These are phyloP conservation scores for Lota lota DNA, from an alignment of 2,113 vertebrate genomes.

Conservation along the genomic window DNA sequence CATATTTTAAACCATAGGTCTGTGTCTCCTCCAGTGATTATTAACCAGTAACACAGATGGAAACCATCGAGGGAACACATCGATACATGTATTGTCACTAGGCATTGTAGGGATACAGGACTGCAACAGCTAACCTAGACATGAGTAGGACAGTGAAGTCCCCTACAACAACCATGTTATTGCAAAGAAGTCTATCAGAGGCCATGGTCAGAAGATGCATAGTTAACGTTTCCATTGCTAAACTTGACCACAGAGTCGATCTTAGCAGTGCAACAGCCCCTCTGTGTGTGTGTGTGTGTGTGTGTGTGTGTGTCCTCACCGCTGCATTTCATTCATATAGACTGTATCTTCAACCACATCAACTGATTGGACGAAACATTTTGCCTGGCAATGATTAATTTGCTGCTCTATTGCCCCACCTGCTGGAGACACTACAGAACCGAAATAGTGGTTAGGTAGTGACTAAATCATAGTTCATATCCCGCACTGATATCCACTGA, in stretches of 20 bases:
- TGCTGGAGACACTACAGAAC: conserved; percentile 32
- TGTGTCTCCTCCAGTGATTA: background rate
- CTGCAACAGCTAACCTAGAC: background rate
- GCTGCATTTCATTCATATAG: too few relatives aligned
- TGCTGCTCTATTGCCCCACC: conserved; percentile 34
- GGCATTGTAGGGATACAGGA: background rate
- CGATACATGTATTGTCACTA: background rate
- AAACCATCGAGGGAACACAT: background rate
- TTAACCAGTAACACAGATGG: background rate
- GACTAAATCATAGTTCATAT: background rate
- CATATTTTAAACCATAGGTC: background rate
- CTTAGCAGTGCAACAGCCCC: conserved; percentile 17
- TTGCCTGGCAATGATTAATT: background rate
- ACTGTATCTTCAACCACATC: background rate
- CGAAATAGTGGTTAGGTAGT: conserved; percentile 19
- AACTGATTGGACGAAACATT: background rate
- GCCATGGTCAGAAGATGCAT: conserved; percentile 67
- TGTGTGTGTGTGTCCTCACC: background rate
- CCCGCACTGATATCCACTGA: background rate
- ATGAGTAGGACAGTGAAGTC: conserved; percentile 11
- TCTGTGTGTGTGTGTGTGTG: background rate
- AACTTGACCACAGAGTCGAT: conserved; percentile 1
- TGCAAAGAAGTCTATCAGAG: conserved; percentile 62
- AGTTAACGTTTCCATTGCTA: conserved; percentile 57
- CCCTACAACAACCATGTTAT: conserved; percentile 57